Base-by-base conservation (phyloP, 2,888 invertebrate genomes). In the Aleiodes leptofemur region DNA sequence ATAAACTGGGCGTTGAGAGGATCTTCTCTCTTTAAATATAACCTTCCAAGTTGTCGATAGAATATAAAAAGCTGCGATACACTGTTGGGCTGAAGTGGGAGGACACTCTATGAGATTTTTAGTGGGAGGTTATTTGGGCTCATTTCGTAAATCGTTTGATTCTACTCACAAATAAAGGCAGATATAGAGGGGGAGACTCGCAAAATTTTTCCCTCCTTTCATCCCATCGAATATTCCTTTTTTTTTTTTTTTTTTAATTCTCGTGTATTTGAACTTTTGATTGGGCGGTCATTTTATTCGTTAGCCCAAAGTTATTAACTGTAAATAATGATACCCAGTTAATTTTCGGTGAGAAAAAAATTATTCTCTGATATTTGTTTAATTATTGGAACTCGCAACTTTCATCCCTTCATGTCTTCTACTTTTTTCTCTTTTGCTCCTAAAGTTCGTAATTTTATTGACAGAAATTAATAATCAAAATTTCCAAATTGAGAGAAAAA, bases 91-190 rank as follows among this genome's bases (percentile, higher is more conserved):
- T 16, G 23, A 7, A 48, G 48, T 23, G 64, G 23, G 48, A 43
- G 23, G 14, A 7, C 14, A 64, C 16, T 34, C 34, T 23, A 11
- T 11, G 64, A 38, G 34, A 61, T 34, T n/a, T 23, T 38, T 9
- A 23, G 64, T 14, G 64, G 6, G 43, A 29, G 64, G 64, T 16
- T 34, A 38, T 61, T 61, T 61, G 64, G 73, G 51, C 74, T 75
- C 78, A 57, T 71, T 77, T 75, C 64, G 72, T 73, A 76, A 76
- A 79, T 79, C 76, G 73, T 78, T 77, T 78, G 76, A 77, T 71
- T 79, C 77, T 43, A 78, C 73, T 75, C 74, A 73, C 77, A 76
- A 72, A 73, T 50, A 69, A 77, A 53, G 72, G 72, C 77, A 75
- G 76, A 73, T 69, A 72, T 69, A 69, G 53, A 55, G 71, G 75